Evolutionary conservation across 37 sponge, comb jelly and placozoan genomes (phyloP).

Genomic region (Oopsacas minuta): DNA sequence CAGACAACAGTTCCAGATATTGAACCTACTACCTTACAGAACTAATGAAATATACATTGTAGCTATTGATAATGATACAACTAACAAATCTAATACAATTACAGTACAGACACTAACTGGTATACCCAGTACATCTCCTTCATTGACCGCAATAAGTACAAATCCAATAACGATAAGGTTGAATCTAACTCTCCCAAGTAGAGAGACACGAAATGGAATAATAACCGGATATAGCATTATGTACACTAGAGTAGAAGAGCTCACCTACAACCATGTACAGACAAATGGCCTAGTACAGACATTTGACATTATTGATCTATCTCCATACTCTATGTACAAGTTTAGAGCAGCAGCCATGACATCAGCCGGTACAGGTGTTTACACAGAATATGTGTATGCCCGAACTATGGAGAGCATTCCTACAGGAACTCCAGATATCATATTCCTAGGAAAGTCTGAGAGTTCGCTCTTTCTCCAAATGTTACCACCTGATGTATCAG

Average conservation of each 20-base stretch:
- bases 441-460: background rate
- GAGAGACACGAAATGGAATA: no score
- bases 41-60: background rate
- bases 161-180: no score
- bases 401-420: background rate
- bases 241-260: no score
- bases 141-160: no score
- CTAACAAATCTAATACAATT: background rate
- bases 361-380: background rate
- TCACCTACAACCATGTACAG: no score
- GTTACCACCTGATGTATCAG: background rate
- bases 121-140: background rate
- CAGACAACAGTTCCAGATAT: background rate
- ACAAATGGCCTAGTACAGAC: no score
- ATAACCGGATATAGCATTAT: no score
- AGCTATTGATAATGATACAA: background rate
- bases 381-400: background rate
- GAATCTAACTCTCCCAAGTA: no score
- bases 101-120: background rate
- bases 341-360: background rate
- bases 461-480: background rate
- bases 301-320: background rate
- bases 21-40: background rate
- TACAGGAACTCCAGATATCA: background rate
- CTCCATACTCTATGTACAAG: background rate